Evolutionary conservation across 2,113 vertebrate genomes (phyloP), one percentile per base, ranked within the genome.

Genomic region (Labeo rohita): DNA sequence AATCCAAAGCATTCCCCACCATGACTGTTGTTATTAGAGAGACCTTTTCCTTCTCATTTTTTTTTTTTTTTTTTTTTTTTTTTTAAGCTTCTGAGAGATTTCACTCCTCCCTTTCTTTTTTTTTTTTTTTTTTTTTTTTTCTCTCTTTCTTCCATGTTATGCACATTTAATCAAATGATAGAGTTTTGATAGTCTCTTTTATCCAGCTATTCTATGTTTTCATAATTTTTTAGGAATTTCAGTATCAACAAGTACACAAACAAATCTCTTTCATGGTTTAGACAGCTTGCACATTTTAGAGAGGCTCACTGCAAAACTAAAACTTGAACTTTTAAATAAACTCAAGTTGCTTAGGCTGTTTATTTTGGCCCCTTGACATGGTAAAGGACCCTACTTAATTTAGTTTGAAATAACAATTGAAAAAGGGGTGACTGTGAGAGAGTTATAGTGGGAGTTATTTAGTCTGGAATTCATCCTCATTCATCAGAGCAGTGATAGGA

Each of bases 1-100:
- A 39, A 85, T 89, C 45, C 59, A 28, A 90, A 82, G 85, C 86
- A 89, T 90, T 87, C 75, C n/a, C 16, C 6, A 34, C 66, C 66
- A 34, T 1, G n/a, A 50, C 73, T 49, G 15, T 9, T 77, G 8
- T 56, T 75, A 74, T 74, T 45, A 63, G 85, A 81, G 75, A 56
- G 15, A 54, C 23, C 11, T 73, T 49, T 86, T 89, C 70, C 39
- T 85, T 86, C 84, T 50, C 47, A 16, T 12, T 73, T 84, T 81
- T 54, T 54, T 18, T 56, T 12, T 12, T 50, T 10, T 21, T 56
- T 16, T 28, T 52, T n/a, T n/a, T n/a, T n/a, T n/a, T n/a, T n/a
- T n/a, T n/a, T n/a, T n/a, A n/a, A 28, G 23, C 49, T 8, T 77
- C 49, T 54, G 23, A 50, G 63, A 13, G 13, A 36, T 82, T 52